Conservation (phyloP, 30 jellyfish, hydroid and myxozoan genomes). For the Pseudorhiza aurosa region DNA sequence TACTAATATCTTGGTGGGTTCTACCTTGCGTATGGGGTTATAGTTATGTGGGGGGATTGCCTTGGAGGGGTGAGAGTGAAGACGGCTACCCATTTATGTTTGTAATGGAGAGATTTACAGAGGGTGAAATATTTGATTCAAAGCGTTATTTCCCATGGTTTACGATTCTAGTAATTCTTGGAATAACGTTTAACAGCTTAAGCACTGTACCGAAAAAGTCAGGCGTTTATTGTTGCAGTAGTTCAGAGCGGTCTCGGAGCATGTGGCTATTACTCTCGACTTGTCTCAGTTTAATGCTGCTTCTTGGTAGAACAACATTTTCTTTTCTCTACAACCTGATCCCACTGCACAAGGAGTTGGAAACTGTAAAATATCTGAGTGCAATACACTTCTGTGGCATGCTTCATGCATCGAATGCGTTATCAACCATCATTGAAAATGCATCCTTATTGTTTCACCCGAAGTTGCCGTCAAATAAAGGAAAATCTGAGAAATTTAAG, state of each 20-base stretch:
- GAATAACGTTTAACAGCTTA: constrained; percentile 32
- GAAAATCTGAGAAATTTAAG: neutral
- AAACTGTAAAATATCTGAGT: constrained; percentile 49
- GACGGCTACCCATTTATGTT: constrained; percentile 45
- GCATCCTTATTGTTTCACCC: neutral
- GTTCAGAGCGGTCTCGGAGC: constrained; percentile 13
- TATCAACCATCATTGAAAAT: neutral
- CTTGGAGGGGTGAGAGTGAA: constrained; percentile 79
- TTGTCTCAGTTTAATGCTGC: constrained; percentile 19
- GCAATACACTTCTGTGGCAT: constrained; percentile 89
- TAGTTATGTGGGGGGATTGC: constrained; percentile 65
- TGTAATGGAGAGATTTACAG: constrained; percentile 36
- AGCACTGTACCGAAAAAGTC: neutral
- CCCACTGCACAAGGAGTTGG: constrained; percentile 75
- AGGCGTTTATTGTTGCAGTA: neutral
- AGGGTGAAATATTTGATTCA: constrained; percentile 81
- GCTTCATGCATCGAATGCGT: constrained; percentile 65
- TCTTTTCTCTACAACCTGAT: constrained; percentile 46
- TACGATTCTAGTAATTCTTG: constrained; percentile 65
- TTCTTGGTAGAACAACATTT: constrained; percentile 73
- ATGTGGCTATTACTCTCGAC: constrained; percentile 53
- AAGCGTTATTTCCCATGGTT: constrained; percentile 72
- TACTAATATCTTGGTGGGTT: constrained; percentile 88
- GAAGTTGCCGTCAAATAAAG: neutral
- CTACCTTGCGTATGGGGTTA: constrained; percentile 60